Percentiles rank a stretch among this genome's conserved stretches.
Evolutionary conservation across 1,140 invertebrate species (phyloP).

Genomic region (Pentalonia nigronervosa): DNA sequence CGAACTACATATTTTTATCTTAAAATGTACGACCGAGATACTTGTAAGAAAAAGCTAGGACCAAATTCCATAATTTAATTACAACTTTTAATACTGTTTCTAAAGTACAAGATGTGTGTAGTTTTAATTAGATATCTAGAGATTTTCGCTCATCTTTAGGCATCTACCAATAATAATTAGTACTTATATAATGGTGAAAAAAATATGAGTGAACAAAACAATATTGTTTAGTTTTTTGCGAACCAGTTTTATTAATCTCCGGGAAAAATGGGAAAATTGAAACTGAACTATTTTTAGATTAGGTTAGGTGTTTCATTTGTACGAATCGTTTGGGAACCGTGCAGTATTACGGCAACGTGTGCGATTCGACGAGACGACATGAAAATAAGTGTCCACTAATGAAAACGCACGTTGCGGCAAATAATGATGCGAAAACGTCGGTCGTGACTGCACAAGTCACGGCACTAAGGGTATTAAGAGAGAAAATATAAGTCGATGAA

Average conservation of each 20-base stretch:
- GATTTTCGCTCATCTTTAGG: background rate
- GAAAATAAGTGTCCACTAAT: background rate
- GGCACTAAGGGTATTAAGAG: background rate
- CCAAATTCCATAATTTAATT: background rate
- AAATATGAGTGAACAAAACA: no score
- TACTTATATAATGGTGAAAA: no score
- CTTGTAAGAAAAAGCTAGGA: background rate
- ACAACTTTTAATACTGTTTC: background rate
- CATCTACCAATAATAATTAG: no score
- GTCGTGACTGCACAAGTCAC: no score
- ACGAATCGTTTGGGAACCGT: no score
- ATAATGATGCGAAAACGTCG: background rate
- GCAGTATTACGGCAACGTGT: no score
- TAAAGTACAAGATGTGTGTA: background rate
- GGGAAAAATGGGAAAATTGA: background rate
- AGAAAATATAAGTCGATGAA: background rate
- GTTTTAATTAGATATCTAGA: background rate
- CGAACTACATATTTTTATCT: background rate
- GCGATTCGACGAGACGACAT: no score
- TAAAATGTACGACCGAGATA: background rate
- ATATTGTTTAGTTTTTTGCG: no score
- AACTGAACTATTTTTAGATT: background rate
- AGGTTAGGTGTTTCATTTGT: no score
- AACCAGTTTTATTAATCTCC: background rate
- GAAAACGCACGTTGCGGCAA: background rate